Evolutionary conservation across 2,113 vertebrate species (phyloP).

Genomic region (Petromus typicus): DNA sequence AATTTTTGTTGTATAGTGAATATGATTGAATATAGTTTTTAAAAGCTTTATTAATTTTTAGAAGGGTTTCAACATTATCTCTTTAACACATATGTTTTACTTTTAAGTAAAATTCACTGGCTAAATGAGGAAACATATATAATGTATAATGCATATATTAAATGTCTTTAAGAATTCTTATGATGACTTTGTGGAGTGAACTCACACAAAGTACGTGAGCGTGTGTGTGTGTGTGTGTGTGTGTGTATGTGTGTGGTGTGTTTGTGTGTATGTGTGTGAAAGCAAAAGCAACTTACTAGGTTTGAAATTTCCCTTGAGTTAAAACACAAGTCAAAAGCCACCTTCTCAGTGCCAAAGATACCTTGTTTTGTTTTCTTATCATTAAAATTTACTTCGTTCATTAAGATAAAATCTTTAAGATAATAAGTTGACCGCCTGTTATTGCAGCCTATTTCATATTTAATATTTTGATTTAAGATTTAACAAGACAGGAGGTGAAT

Average conservation of each 20-base stretch:
- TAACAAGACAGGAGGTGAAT: neutral
- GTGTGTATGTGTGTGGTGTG: neutral
- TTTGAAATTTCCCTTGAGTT: neutral
- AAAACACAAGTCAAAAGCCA: neutral
- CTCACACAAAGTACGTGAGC: too few species aligned
- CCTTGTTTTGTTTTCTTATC: slow-evolving; percentile 6
- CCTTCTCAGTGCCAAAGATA: neutral
- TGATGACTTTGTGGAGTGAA: neutral
- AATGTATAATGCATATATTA: neutral
- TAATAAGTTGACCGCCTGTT: neutral
- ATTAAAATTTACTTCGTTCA: neutral
- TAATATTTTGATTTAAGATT: neutral
- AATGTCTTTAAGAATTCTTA: neutral
- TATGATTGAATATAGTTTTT: neutral
- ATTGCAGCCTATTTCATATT: neutral
- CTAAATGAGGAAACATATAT: neutral
- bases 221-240: neutral
- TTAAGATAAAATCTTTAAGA: neutral
- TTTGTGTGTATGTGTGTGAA: neutral
- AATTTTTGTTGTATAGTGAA: neutral
- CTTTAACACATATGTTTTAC: neutral
- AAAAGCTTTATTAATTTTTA: neutral
- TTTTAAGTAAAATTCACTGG: neutral
- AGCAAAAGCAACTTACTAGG: neutral
- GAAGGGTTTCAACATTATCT: neutral